These are phyloP conservation scores for Ceramica pisi DNA, from an alignment of 2,888 invertebrate species.

Conservation along the genomic window DNA sequence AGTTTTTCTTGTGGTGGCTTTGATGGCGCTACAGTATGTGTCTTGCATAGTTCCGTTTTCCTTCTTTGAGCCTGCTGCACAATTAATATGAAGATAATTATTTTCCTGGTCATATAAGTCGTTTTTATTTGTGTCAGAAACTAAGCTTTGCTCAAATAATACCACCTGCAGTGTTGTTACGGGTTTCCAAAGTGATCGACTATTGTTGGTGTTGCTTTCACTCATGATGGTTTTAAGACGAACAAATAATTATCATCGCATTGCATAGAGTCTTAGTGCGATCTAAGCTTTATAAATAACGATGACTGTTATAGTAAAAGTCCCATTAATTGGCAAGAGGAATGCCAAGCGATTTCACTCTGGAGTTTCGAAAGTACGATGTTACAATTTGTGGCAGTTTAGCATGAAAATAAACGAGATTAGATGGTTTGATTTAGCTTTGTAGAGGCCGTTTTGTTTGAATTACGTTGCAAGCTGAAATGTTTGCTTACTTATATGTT, in stretches of 20 bases:
- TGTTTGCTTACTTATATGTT: too few species aligned
- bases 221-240: too few species aligned
- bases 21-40: too few species aligned
- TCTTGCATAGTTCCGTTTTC: too few species aligned
- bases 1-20: too few species aligned
- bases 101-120: not conserved
- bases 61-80: not conserved
- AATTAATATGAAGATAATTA: conserved; percentile 2
- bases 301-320: conserved; percentile 46
- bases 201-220: conserved; percentile 32
- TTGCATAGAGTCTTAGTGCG: not conserved
- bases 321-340: conserved; percentile 42
- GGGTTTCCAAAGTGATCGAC: conserved; percentile 42
- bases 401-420: not conserved
- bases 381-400: conserved; percentile 15
- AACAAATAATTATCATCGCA: too few species aligned
- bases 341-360: conserved; percentile 17
- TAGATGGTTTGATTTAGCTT: not conserved
- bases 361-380: not conserved
- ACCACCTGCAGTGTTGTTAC: conserved; percentile 44
- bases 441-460: not conserved
- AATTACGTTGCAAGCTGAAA: too few species aligned
- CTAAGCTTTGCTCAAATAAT: conserved; percentile 13
- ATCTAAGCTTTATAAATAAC: conserved; percentile 21
- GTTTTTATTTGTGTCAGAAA: not conserved